These are phyloP conservation scores for Sebastes kiyomatsui DNA, from an alignment of 2,797 vertebrate species.

Conservation along the genomic window DNA sequence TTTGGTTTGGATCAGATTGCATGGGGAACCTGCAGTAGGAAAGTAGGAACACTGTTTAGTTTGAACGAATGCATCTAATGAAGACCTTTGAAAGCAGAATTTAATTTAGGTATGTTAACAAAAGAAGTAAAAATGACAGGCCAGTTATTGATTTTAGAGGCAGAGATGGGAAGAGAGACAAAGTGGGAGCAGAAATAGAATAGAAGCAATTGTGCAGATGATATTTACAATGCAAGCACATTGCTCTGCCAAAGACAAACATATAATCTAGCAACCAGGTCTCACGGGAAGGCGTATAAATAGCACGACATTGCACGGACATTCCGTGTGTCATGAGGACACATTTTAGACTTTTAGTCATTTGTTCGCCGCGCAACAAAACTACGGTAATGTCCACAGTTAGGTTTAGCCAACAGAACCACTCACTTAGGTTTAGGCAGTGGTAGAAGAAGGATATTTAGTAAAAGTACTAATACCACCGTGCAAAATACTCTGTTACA, in stretches of 20 bases:
- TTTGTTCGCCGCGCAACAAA: too few species aligned
- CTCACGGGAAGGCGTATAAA: too few species aligned
- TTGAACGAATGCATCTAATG: constrained; percentile 30
- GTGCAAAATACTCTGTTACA: too few species aligned
- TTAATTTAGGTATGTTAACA: constrained; percentile 10
- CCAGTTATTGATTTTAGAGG: not conserved
- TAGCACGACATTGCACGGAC: too few species aligned
- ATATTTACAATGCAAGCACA: constrained; percentile 22
- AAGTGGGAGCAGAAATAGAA: constrained; percentile 1
- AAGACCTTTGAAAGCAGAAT: constrained; percentile 29
- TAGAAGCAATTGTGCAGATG: constrained; percentile 31
- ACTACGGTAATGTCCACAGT: too few species aligned
- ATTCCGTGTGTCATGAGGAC: too few species aligned
- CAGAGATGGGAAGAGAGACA: not conserved
- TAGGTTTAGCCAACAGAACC: too few species aligned
- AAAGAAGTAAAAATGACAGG: constrained; percentile 25
- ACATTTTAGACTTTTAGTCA: too few species aligned
- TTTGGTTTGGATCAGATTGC: constrained; percentile 68
- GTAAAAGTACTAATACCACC: too few species aligned
- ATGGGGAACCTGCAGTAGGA: constrained; percentile 18
- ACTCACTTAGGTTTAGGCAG: too few species aligned
- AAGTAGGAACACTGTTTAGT: constrained; percentile 33
- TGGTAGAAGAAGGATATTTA: too few species aligned
- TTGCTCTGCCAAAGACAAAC: not conserved
- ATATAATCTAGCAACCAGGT: not conserved